Percentiles rank a stretch among this genome's conserved stretches.
phyloP scores from a whole-genome alignment of 2,888 invertebrate species.

The Standfussiana lucernea region DNA sequence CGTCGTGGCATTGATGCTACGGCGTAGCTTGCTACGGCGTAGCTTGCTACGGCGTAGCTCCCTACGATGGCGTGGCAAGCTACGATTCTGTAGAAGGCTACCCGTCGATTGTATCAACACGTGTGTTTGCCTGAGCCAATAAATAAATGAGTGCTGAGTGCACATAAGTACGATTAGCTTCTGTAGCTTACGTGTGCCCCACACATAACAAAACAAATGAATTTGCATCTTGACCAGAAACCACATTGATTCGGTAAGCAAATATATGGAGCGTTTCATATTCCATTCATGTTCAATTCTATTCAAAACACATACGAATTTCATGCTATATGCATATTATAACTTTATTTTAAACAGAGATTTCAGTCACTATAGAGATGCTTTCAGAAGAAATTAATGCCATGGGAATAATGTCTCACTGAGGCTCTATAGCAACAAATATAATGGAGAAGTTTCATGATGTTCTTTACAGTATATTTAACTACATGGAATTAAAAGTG shows the following conservation, averaged over 20 bases:
- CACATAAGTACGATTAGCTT: background rate
- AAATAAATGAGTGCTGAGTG: background rate
- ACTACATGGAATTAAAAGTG: too few relatives aligned
- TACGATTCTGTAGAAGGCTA: slow-evolving; percentile 45
- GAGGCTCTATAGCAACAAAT: too few relatives aligned
- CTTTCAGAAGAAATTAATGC: too few relatives aligned
- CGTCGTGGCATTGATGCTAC: background rate
- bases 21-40: slow-evolving; percentile 8
- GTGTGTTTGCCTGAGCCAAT: background rate
- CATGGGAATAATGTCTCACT: too few relatives aligned
- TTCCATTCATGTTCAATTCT: slow-evolving; percentile 18
- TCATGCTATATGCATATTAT: too few relatives aligned
- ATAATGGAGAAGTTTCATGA: too few relatives aligned
- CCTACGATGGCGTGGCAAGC: slow-evolving; percentile 26
- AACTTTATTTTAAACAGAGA: background rate
- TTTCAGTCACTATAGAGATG: too few relatives aligned
- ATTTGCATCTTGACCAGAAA: slow-evolving; percentile 1
- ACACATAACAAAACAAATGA: background rate
- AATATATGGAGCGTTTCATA: background rate
- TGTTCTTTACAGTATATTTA: too few relatives aligned
- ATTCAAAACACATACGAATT: background rate
- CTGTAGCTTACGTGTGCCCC: too few relatives aligned
- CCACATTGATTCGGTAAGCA: background rate
- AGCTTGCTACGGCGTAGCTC: slow-evolving; percentile 21
- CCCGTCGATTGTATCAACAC: slow-evolving; percentile 32